phyloP scores from a whole-genome alignment of 2,113 vertebrate genomes.

The Elanus axillaris region DNA sequence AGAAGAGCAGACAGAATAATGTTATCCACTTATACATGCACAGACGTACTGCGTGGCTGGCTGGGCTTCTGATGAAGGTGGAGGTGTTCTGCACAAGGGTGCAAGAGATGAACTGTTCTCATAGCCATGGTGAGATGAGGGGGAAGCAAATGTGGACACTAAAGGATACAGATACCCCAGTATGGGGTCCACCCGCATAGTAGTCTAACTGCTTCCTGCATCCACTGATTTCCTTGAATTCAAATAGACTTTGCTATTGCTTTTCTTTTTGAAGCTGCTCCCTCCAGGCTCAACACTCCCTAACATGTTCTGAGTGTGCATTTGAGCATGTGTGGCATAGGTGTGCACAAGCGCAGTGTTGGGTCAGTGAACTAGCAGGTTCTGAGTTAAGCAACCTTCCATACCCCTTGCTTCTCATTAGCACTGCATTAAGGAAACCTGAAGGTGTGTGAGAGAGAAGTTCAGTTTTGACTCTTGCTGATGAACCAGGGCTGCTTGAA shows the following conservation, averaged over 20 bases:
- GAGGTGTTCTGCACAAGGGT: background rate
- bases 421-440: background rate
- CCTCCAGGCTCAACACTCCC: background rate
- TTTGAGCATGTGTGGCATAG: background rate
- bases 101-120: background rate
- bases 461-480: background rate
- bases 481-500: background rate
- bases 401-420: background rate
- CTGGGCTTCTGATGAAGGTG: background rate
- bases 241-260: background rate
- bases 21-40: background rate
- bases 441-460: background rate
- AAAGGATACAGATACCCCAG: background rate
- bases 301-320: background rate
- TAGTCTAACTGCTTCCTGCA: background rate
- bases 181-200: accelerated
- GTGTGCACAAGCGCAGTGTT: accelerated
- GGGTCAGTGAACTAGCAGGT: background rate
- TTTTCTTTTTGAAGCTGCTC: background rate
- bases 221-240: background rate
- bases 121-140: background rate
- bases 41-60: background rate
- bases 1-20: background rate
- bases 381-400: background rate
- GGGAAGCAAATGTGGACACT: background rate